A percentile compares a stretch with the other conserved stretches of the same genome.
Conservation (phyloP, 2,888 invertebrate genomes). For the Bugula neritina region DNA sequence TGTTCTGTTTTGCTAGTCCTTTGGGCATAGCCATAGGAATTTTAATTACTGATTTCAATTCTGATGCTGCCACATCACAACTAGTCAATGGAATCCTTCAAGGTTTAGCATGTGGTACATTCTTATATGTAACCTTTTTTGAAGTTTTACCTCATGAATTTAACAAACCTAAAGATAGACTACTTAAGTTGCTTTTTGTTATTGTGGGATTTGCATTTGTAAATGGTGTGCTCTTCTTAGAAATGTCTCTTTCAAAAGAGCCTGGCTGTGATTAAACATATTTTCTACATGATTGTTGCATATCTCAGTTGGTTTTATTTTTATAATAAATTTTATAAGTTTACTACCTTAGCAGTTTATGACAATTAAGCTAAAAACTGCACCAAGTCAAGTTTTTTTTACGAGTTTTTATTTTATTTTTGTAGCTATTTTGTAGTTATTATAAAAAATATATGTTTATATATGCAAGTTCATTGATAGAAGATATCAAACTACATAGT, state of each 20-base stretch:
- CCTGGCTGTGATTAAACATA: neutral
- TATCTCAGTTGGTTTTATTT: no score
- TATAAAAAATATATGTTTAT: no score
- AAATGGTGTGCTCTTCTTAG: slow-evolving; percentile 42
- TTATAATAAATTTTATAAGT: no score
- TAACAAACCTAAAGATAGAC: slow-evolving; percentile 47
- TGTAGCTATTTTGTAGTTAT: no score
- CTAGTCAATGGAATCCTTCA: slow-evolving; percentile 46
- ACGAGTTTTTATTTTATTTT: no score
- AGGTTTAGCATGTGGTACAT: slow-evolving; percentile 47
- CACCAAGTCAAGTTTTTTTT: no score
- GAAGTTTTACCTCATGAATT: slow-evolving; percentile 59
- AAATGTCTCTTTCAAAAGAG: neutral
- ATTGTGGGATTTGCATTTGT: slow-evolving; percentile 44
- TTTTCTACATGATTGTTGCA: no score
- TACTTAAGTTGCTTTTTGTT: slow-evolving; percentile 44
- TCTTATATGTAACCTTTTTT: slow-evolving; percentile 48
- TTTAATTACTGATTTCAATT: slow-evolving; percentile 48
- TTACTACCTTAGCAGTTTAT: no score
- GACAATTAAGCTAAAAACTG: no score
- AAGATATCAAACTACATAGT: no score
- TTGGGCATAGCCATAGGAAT: slow-evolving; percentile 65
- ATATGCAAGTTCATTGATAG: no score
- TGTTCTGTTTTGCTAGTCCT: slow-evolving; percentile 63
- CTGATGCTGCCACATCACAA: slow-evolving; percentile 37